phyloP scores from a whole-genome alignment of 2,113 vertebrate species.

The Phalacrocorax aristotelis region DNA sequence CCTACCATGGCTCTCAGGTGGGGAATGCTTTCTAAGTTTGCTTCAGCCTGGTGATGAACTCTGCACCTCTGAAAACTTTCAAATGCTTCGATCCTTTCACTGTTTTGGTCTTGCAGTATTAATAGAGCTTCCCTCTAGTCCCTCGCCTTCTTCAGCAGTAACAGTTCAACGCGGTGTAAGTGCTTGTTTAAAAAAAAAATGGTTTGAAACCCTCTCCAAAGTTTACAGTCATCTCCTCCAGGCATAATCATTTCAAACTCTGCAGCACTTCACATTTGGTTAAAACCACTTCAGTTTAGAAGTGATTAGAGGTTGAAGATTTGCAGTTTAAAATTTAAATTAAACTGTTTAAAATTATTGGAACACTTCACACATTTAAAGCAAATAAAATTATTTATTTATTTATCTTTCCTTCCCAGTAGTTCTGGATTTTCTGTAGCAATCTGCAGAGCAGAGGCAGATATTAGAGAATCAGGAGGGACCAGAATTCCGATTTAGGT shows the following conservation, averaged over 20 bases:
- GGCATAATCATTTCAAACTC: constrained; percentile 67
- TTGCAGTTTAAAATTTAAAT: constrained; percentile 80
- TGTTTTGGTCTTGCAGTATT: background rate
- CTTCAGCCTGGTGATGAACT: background rate
- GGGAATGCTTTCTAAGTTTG: background rate
- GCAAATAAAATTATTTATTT: constrained; percentile 69
- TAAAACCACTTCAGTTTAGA: constrained; percentile 78
- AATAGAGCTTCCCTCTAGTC: background rate
- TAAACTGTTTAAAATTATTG: constrained; percentile 76
- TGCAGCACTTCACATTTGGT: constrained; percentile 74
- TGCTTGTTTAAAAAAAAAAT: background rate
- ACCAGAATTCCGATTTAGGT: background rate
- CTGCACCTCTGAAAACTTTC: background rate
- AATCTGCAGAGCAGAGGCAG: constrained; percentile 1
- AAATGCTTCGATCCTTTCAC: background rate
- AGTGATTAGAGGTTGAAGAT: constrained; percentile 80
- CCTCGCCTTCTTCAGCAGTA: background rate
- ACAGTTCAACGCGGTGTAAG: background rate
- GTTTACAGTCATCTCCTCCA: constrained; percentile 31
- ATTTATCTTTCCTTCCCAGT: constrained; percentile 44
- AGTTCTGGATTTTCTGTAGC: constrained; percentile 31
- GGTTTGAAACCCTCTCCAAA: constrained; percentile 60
- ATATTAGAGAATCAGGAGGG: background rate
- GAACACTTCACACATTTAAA: constrained; percentile 73
- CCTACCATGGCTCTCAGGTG: rapidly evolving